Conservation (phyloP, 1,140 invertebrate genomes). For the Notospermus geniculatus region DNA sequence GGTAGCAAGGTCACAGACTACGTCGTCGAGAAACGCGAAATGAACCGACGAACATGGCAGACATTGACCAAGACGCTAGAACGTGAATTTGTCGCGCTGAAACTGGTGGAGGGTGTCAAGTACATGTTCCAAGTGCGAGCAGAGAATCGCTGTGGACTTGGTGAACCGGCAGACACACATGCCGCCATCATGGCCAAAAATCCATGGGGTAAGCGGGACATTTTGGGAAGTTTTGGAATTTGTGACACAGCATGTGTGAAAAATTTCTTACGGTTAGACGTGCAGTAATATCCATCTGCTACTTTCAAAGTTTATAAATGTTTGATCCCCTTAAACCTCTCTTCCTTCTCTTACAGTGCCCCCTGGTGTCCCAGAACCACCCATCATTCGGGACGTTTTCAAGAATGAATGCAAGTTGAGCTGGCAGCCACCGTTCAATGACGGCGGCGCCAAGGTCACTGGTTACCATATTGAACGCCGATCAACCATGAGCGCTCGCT, state of each 20-base stretch:
- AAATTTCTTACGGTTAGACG: not conserved
- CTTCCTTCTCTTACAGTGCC: conserved; percentile 62
- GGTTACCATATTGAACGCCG: conserved; percentile 1
- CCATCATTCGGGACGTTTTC: conserved; percentile 84
- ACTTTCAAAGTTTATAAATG: not conserved
- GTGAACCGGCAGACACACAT: conserved; percentile 76
- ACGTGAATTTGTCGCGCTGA: conserved; percentile 69
- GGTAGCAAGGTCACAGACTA: conserved; percentile 84
- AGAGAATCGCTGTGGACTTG: conserved; percentile 87
- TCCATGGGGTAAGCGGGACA: conserved; percentile 74
- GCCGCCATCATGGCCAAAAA: conserved; percentile 87
- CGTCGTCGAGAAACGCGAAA: conserved; percentile 58
- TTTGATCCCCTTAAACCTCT: not conserved
- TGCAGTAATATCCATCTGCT: not conserved
- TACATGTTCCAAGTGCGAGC: conserved; percentile 93
- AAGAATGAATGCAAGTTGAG: conserved; percentile 81
- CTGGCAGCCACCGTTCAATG: conserved; percentile 86
- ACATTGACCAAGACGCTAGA: conserved; percentile 78
- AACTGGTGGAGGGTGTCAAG: conserved; percentile 85
- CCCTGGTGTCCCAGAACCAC: conserved; percentile 87
- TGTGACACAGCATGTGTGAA: not conserved
- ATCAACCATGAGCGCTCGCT: conserved; percentile 59
- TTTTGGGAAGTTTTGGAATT: conserved; percentile 45
- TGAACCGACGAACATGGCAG: conserved; percentile 73
- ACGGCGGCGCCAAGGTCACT: conserved; percentile 70